These are phyloP conservation scores for Ochropleura plecta DNA, from an alignment of 2,888 invertebrate genomes.

Conservation along the genomic window DNA sequence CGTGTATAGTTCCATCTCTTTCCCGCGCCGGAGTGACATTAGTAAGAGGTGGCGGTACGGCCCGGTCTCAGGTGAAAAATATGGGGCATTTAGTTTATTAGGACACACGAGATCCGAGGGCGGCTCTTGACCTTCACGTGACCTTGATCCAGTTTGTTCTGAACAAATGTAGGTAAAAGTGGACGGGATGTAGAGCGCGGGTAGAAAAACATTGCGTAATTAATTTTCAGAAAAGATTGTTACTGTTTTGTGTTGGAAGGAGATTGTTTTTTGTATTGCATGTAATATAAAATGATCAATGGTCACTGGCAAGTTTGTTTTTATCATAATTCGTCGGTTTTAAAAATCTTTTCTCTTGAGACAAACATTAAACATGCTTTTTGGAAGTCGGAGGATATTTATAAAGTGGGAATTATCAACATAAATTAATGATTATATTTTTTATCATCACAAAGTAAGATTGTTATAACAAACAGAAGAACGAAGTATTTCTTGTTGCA, in stretches of 20 bases:
- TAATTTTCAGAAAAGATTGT: not conserved
- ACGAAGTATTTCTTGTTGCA: no score
- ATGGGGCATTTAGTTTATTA: conserved; percentile 41
- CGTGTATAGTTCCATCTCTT: not conserved
- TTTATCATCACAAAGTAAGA: no score
- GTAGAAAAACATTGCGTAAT: not conserved
- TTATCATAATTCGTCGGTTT: not conserved
- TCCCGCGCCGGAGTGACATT: not conserved
- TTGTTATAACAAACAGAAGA: no score
- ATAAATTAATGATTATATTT: no score
- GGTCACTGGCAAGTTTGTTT: not conserved
- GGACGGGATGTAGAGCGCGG: conserved; percentile 1
- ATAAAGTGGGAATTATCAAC: no score
- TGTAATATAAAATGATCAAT: not conserved
- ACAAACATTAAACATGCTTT: not conserved
- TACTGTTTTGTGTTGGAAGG: not conserved
- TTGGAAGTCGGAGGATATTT: no score
- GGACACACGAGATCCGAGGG: conserved; percentile 32
- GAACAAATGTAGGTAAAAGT: conserved; percentile 29
- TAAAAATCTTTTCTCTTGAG: not conserved
- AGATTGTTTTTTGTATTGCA: not conserved
- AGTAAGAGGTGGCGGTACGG: not conserved
- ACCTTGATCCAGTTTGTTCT: conserved; percentile 49
- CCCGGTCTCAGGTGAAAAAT: conserved; percentile 1
- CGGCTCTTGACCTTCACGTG: conserved; percentile 47